Base-by-base conservation (phyloP, 2,888 invertebrate species). In the Andrena marginata region DNA sequence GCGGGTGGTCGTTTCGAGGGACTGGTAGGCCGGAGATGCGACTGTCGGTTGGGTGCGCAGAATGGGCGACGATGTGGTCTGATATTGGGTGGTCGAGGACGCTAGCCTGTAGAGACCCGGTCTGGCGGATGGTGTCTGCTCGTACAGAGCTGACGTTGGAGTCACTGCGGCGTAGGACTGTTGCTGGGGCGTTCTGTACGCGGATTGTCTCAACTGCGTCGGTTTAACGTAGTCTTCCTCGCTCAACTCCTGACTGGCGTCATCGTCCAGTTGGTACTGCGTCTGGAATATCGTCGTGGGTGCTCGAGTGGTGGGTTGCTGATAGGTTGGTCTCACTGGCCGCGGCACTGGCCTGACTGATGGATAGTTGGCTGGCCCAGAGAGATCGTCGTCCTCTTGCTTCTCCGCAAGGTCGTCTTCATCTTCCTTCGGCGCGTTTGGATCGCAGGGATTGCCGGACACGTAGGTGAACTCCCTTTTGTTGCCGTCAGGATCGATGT, bases 381-480 rank as follows among this genome's bases (percentile, higher is more conserved):
- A 93, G 77, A 95, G 93, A 75, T 95, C 96, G 62, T 96, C 95
- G 67, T 96, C 96, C 13, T 95, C 95, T 72, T 95, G 94, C 0
- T 95, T 95, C 8, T 91, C 93, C 0, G 94, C 93, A 7, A 92
- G 91, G 3, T 94, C 92, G 16, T 96, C 95, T 2, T 95, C 95
- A 23, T 97, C 96, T 23, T 96, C 96, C 85, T 96, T 96, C 0
- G 96, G 96, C n/a, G 97, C 97, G 94, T 97, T 97, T 7, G 97
- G 97, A 92, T 97, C 97, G 92, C 97, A 97, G 0, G 97, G 97
- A 93, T 97, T 97, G 26, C 97, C 97, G 31, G 97, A 97, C 0
- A 97, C 97, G 94, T 98, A 98, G 5, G 97, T 97, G 94, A 98
- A 97, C 94, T 98, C 97, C 86, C 97, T 94, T 91, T 97, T 97